phyloP scores from a whole-genome alignment of 2,888 invertebrate genomes.

The Tupiocoris notatus region DNA sequence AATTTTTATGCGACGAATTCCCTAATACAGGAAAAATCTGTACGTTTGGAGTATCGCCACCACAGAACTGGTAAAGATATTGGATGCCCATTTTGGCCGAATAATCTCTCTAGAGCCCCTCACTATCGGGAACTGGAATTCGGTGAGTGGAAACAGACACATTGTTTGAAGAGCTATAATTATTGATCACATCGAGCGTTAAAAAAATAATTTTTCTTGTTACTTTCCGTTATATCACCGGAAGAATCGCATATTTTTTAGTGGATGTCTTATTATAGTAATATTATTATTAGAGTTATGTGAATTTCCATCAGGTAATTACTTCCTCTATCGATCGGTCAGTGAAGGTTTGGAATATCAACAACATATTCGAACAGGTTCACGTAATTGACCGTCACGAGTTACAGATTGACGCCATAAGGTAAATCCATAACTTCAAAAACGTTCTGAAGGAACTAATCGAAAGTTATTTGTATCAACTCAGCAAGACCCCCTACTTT shows the following conservation, averaged over 20 bases:
- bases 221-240: no score
- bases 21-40: conserved; percentile 70
- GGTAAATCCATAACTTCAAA: no score
- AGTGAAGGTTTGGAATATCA: conserved; percentile 98
- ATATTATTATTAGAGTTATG: no score
- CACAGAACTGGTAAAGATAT: conserved; percentile 78
- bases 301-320: conserved; percentile 73
- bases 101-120: conserved; percentile 89
- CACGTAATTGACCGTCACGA: conserved; percentile 95
- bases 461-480: no score
- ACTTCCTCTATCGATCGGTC: conserved; percentile 97
- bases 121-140: conserved; percentile 86
- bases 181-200: no score
- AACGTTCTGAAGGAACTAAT: no score
- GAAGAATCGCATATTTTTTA: no score
- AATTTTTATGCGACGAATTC: not conserved
- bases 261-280: no score
- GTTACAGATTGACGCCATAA: conserved; percentile 87
- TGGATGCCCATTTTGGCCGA: conserved; percentile 95
- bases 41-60: conserved; percentile 90
- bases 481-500: no score
- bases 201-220: no score
- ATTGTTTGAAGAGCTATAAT: no score
- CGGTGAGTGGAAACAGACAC: no score
- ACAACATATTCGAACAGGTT: conserved; percentile 97